Base-by-base conservation (phyloP, 2,888 invertebrate species). In the Hofmannophila pseudospretella region DNA sequence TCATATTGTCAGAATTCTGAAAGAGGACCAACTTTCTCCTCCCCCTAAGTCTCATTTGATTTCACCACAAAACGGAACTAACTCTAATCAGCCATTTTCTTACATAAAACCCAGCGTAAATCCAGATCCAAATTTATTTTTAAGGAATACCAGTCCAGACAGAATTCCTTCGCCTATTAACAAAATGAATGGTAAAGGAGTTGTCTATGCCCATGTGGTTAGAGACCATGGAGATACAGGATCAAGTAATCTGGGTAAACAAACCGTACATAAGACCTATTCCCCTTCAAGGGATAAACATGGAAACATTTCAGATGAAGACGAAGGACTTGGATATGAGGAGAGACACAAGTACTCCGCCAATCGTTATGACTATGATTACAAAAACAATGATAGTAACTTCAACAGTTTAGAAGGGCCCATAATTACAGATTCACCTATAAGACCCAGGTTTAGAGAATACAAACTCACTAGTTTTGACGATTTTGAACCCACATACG, bases 31-130 rank as follows among this genome's bases (percentile, higher is more conserved):
- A 50, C 85, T 90, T 33, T 90, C 91, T 7, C 89, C 92, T 1
- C 90, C 92, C 30, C 90, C 92, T 1, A 91, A 90, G 55, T 73
- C 89, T 20, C 90, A 90, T 58, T 80, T 92, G 67, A 88, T 92
- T 37, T 82, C 89, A 10, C 89, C 91, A 14, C 78, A 89, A 33
- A 89, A 89, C 47, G 89, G 91, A 28, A 89, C 89, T 48, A 93
- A 94, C 61, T 89, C 90, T 49, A 94, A 93, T 61, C 91, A 94
- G 61, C 95, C 94, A 19, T 95, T 95, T 73, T 95, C 95, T 0
- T 95, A 95, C 55, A 93, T 92, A 2, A 88, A 89, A 52, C 90
- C 90, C 4, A 89, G 89, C 57, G 85, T 88, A 2, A 86, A 80
- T 55, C 88, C 88, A 10, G 86, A 87, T 48, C 81, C 80, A 14